phyloP scores from a whole-genome alignment of 2,797 vertebrate species.

The Sitta carolinensis region DNA sequence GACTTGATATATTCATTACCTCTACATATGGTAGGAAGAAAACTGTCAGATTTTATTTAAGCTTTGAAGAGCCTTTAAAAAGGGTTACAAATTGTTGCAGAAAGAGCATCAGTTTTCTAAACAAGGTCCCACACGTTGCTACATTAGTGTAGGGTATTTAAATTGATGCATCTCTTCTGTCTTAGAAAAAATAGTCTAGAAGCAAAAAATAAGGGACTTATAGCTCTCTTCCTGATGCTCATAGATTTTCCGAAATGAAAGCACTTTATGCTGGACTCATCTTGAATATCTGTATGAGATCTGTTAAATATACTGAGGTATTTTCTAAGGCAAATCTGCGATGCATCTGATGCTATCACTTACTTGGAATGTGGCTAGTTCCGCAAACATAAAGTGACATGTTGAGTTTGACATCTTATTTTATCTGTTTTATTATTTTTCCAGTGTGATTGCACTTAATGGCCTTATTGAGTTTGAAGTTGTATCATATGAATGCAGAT shows the following conservation, averaged over 20 bases:
- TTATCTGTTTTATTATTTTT: slow-evolving; percentile 5
- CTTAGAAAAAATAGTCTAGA: not conserved
- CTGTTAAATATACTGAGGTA: not conserved
- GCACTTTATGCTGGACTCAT: not conserved
- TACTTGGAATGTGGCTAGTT: not conserved
- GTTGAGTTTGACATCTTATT: not conserved
- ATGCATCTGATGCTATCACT: not conserved
- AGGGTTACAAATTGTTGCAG: slow-evolving; percentile 3
- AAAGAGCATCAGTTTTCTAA: slow-evolving; percentile 48
- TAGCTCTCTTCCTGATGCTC: not conserved
- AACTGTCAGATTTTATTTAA: slow-evolving; percentile 55
- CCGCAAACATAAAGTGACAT: not conserved
- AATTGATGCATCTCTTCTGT: not conserved
- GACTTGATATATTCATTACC: slow-evolving; percentile 51
- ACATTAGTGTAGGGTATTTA: not conserved
- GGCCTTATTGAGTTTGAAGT: not conserved
- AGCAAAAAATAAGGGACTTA: not conserved
- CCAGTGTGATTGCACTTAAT: not conserved
- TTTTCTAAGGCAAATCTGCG: not conserved
- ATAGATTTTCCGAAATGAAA: not conserved
- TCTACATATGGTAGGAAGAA: slow-evolving; percentile 49
- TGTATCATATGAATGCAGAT: not conserved
- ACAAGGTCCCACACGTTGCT: not conserved
- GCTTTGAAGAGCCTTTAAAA: slow-evolving; percentile 27
- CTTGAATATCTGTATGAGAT: not conserved